These are phyloP conservation scores for Coelinius sp. DNA, from an alignment of 2,888 invertebrate genomes.

Conservation along the genomic window DNA sequence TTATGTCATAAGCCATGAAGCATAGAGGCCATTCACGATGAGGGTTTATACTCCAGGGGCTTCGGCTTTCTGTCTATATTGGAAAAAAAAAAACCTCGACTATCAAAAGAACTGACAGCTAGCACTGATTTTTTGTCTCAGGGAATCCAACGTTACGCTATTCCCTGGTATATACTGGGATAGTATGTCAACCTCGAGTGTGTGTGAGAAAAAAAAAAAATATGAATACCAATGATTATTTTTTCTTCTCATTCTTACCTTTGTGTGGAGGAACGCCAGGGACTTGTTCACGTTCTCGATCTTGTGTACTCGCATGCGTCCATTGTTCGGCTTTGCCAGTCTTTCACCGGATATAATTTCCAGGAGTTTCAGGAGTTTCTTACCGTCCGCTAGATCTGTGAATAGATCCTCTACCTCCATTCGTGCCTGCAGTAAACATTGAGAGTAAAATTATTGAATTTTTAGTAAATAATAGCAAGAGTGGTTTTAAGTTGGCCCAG, in stretches of 20 bases:
- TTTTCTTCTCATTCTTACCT: constrained; percentile 73
- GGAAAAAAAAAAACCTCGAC: background rate
- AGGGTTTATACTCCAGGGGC: constrained; percentile 53
- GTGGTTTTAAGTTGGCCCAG: too few relatives aligned
- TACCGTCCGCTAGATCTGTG: constrained; percentile 95
- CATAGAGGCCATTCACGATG: constrained; percentile 59
- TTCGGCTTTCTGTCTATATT: constrained; percentile 43
- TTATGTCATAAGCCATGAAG: constrained; percentile 60
- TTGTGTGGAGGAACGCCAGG: constrained; percentile 94
- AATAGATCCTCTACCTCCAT: constrained; percentile 99
- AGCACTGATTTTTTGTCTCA: background rate
- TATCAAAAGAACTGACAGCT: background rate
- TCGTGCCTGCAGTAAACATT: constrained; percentile 79
- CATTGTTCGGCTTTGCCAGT: constrained; percentile 95
- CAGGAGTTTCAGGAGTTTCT: constrained; percentile 90
- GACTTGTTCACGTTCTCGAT: constrained; percentile 99
- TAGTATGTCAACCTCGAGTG: constrained; percentile 3
- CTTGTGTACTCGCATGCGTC: constrained; percentile 97
- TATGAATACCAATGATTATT: background rate
- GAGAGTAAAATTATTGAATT: background rate
- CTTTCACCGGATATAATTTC: constrained; percentile 99
- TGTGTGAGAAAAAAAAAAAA: background rate
- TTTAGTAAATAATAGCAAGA: too few relatives aligned
- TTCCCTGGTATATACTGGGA: background rate
- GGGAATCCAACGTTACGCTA: background rate